phyloP scores from a whole-genome alignment of 2,113 vertebrate genomes.

The Sclerurus mexicanus region DNA sequence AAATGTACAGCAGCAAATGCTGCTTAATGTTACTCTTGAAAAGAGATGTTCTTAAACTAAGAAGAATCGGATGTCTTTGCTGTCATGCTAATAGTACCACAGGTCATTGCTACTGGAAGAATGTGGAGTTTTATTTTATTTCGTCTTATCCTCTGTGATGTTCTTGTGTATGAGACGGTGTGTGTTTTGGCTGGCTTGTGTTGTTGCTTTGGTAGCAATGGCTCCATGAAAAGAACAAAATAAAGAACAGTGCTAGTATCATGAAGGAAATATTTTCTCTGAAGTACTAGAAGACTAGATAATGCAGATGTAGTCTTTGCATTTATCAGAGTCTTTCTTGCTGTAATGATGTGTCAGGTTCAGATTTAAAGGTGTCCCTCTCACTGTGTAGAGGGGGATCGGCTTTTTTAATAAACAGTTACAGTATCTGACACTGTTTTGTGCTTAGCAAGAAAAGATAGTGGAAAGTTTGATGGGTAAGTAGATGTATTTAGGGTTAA shows the following conservation, averaged over 20 bases:
- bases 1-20: not conserved
- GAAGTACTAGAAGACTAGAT: not conserved
- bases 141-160: not conserved
- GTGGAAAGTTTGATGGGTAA: not conserved
- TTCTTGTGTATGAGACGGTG: not conserved
- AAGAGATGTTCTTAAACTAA: constrained; percentile 11
- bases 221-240: not conserved
- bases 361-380: not conserved
- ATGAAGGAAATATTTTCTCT: not conserved
- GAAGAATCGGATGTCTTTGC: constrained; percentile 16
- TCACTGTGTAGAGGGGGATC: not conserved
- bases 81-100: not conserved
- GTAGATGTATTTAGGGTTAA: not conserved
- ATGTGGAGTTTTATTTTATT: not conserved
- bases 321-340: not conserved
- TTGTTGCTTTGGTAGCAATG: not conserved
- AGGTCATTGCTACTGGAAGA: not conserved
- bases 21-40: not conserved
- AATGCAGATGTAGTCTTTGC: not conserved
- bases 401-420: not conserved
- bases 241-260: not conserved
- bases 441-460: not conserved
- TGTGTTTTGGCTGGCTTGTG: not conserved
- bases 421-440: not conserved
- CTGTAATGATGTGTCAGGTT: not conserved